Conservation (phyloP, 2,113 vertebrate genomes). For the Pachypanchax playfairii region DNA sequence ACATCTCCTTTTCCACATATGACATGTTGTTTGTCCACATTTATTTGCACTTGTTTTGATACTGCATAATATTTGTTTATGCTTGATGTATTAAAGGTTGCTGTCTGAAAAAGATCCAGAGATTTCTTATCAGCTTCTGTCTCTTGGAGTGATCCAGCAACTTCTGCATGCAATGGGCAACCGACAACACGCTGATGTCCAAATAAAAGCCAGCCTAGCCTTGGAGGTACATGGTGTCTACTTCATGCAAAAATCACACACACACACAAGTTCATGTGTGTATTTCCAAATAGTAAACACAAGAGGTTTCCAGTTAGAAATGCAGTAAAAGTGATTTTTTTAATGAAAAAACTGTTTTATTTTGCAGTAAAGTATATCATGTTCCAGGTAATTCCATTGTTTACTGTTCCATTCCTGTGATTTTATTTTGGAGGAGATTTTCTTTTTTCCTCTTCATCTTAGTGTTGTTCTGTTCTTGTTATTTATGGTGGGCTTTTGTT, state of each 20-base stretch:
- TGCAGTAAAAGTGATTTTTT: too few species aligned
- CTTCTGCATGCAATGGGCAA: slow-evolving; percentile 84
- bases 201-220: slow-evolving; percentile 84
- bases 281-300: background rate
- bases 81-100: slow-evolving; percentile 64
- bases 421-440: background rate
- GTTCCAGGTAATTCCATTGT: slow-evolving; percentile 10
- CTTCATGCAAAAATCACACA: background rate
- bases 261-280: background rate
- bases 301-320: too few species aligned
- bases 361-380: slow-evolving; percentile 9
- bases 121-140: slow-evolving; percentile 80
- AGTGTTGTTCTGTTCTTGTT: too few species aligned
- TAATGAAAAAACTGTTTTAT: background rate
- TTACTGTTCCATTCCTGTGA: background rate
- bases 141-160: slow-evolving; percentile 77
- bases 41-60: background rate
- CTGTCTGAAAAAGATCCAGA: slow-evolving; percentile 72
- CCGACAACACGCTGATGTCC: slow-evolving; percentile 80
- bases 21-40: too few species aligned
- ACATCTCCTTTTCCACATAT: too few species aligned
- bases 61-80: background rate
- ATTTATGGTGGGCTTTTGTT: too few species aligned
- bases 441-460: too few species aligned
- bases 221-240: slow-evolving; percentile 75